phyloP scores from a whole-genome alignment of 1,140 invertebrate genomes.

The Phortica variegata region DNA sequence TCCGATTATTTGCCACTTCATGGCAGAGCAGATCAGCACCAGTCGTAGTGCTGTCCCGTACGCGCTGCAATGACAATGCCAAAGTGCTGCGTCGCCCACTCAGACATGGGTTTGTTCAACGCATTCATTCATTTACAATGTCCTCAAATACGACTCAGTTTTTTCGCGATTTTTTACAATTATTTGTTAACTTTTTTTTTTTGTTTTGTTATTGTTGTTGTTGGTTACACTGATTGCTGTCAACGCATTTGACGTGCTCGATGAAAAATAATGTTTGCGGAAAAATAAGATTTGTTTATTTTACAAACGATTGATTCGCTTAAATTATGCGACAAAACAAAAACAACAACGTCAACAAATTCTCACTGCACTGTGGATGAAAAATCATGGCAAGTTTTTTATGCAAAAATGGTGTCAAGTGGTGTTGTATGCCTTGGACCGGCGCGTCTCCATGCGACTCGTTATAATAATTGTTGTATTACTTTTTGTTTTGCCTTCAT shows the following conservation, averaged over 20 bases:
- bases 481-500: conserved; percentile 1
- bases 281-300: conserved; percentile 56
- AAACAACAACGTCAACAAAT: no score
- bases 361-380: no score
- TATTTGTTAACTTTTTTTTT: conserved; percentile 4
- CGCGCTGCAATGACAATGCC: no score
- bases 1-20: not conserved
- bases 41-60: no score
- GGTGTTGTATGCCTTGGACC: conserved; percentile 3
- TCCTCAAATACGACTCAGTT: no score
- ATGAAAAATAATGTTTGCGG: conserved; percentile 53
- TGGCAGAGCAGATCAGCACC: no score
- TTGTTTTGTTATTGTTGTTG: conserved; percentile 14
- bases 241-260: conserved; percentile 21
- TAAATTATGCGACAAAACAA: not conserved
- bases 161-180: conserved; percentile 6
- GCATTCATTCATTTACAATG: no score
- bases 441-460: conserved; percentile 26
- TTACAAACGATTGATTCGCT: conserved; percentile 50
- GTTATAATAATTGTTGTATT: no score
- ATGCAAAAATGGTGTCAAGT: no score
- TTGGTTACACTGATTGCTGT: conserved; percentile 16
- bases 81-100: no score
- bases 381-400: no score
- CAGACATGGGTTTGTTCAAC: no score